A percentile compares a stretch with the other conserved stretches of the same genome.
Evolutionary conservation across 2,113 vertebrate species (phyloP).

Genomic region (Parus major): DNA sequence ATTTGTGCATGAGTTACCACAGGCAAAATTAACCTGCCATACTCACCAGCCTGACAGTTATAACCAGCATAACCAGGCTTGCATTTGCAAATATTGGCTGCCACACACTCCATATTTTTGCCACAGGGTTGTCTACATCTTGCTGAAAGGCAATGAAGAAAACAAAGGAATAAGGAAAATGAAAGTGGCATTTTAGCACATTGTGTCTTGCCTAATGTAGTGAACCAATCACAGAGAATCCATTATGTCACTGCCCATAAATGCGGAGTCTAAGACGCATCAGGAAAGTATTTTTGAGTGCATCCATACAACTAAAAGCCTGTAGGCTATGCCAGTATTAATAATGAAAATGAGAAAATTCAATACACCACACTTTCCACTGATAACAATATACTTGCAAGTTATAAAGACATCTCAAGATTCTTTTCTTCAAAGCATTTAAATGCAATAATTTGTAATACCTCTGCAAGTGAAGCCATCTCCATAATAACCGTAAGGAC

Average conservation of each 20-base stretch:
- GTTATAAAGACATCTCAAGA: neutral
- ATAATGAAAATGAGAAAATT: neutral
- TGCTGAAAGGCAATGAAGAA: conserved; percentile 72
- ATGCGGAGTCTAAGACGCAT: neutral
- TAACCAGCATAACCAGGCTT: conserved; percentile 85
- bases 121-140: conserved; percentile 84
- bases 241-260: neutral
- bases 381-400: neutral
- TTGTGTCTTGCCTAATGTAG: neutral
- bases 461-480: conserved; percentile 86
- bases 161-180: neutral
- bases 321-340: neutral
- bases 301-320: neutral
- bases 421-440: neutral
- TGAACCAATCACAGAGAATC: neutral
- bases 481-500: conserved; percentile 83
- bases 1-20: neutral
- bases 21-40: neutral
- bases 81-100: conserved; percentile 87
- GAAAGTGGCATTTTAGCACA: neutral
- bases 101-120: conserved; percentile 84
- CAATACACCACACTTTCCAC: neutral
- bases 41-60: conserved; percentile 85
- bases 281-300: neutral
- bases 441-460: conserved; percentile 28